A percentile compares a stretch with the other conserved stretches of the same genome.
phyloP scores from a whole-genome alignment of 2,797 vertebrate genomes.

The Argya squamiceps region DNA sequence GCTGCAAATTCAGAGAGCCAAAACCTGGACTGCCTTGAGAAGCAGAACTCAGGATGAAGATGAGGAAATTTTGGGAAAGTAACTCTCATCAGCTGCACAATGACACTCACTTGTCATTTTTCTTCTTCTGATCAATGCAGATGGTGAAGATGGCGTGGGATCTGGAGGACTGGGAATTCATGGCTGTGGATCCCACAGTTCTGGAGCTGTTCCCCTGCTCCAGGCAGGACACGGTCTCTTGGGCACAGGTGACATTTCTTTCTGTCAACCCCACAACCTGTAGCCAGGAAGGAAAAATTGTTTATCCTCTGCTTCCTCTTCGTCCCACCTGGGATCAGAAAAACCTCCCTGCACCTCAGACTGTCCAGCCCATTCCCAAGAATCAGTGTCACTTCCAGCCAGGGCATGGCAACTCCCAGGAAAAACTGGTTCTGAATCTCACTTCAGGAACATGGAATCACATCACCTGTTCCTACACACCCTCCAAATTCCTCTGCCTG shows the following conservation, averaged over 20 bases:
- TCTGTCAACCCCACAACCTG: slow-evolving; percentile 94
- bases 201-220: slow-evolving; percentile 90
- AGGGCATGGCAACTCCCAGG: neutral
- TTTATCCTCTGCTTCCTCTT: neutral
- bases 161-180: slow-evolving; percentile 95
- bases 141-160: slow-evolving; percentile 98
- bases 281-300: neutral
- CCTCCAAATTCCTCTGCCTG: neutral
- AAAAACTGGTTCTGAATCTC: neutral
- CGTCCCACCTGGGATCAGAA: neutral
- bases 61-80: neutral
- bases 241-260: slow-evolving; percentile 78
- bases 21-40: neutral
- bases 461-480: neutral
- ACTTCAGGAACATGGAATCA: neutral
- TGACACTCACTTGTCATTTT: slow-evolving; percentile 85
- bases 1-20: neutral
- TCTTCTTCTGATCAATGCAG: slow-evolving; percentile 88
- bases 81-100: neutral
- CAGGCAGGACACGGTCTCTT: slow-evolving; percentile 88
- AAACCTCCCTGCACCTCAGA: neutral
- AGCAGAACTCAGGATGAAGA: neutral
- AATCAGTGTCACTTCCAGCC: neutral
- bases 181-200: slow-evolving; percentile 92
- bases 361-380: neutral